Conservation (phyloP, 2,113 vertebrate species). For the Manacus vitellinus region DNA sequence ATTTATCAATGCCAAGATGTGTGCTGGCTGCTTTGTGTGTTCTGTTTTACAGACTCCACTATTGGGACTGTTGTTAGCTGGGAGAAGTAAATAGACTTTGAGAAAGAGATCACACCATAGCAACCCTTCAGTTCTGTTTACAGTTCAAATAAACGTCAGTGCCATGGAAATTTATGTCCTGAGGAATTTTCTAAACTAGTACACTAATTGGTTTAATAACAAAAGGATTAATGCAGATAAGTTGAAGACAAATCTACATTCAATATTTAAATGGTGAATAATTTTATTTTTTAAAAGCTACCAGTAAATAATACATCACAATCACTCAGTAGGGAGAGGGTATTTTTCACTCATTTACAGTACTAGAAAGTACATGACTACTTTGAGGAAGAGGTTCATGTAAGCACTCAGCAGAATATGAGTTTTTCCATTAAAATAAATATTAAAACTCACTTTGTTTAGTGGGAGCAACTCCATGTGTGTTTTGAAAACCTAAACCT, state of each 20-base stretch:
- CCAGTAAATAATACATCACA: not conserved
- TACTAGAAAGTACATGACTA: not conserved
- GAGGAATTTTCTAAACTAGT: slow-evolving; percentile 10
- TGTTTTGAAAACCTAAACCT: not conserved
- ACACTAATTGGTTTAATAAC: not conserved
- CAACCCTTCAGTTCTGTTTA: slow-evolving; percentile 58
- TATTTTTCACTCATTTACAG: not conserved
- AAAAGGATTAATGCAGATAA: not conserved
- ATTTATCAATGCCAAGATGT: not conserved
- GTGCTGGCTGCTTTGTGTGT: not conserved
- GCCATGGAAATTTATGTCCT: not conserved
- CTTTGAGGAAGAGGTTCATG: not conserved
- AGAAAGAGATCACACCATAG: slow-evolving; percentile 48
- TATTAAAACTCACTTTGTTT: not conserved
- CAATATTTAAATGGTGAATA: not conserved
- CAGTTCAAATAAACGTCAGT: not conserved
- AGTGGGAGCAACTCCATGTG: not conserved
- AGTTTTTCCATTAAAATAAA: not conserved
- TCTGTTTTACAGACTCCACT: not conserved
- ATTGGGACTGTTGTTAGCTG: slow-evolving; percentile 1
- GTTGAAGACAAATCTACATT: not conserved
- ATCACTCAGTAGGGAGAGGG: not conserved
- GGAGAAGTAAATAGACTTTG: slow-evolving; percentile 32
- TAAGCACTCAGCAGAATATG: not conserved
- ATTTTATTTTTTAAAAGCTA: not conserved